These are phyloP conservation scores for Etheostoma spectabile DNA, from an alignment of 2,113 vertebrate genomes.

Conservation along the genomic window DNA sequence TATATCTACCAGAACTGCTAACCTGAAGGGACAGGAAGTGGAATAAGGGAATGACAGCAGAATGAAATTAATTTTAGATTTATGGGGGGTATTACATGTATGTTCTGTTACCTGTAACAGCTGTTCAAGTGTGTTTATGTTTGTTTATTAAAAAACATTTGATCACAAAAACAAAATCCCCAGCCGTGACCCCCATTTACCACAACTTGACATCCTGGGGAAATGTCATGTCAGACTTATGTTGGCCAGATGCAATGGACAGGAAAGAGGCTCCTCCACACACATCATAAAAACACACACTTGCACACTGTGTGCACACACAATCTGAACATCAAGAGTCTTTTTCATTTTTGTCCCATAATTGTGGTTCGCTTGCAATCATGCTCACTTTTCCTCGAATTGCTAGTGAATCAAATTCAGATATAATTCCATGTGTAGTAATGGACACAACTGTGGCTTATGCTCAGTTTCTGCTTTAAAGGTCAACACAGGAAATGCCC, in stretches of 20 bases:
- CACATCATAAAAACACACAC: constrained; percentile 19
- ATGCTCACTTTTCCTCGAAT: neutral
- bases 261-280: constrained; percentile 45
- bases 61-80: constrained; percentile 71
- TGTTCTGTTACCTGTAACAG: no score
- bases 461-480: constrained; percentile 7
- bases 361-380: neutral
- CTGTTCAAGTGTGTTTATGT: no score
- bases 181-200: constrained; percentile 61
- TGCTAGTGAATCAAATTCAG: neutral
- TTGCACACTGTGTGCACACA: neutral
- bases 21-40: constrained; percentile 31
- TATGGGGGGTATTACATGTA: constrained; percentile 17
- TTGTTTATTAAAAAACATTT: no score
- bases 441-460: constrained; percentile 16
- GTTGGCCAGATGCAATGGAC: constrained; percentile 61
- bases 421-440: neutral
- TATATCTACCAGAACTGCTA: constrained; percentile 34
- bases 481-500: constrained; percentile 41
- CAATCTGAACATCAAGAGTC: neutral
- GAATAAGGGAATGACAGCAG: constrained; percentile 34
- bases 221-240: constrained; percentile 78
- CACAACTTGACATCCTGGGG: constrained; percentile 57
- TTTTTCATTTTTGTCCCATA: constrained; percentile 5
- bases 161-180: neutral